These are phyloP conservation scores for Geopemphigus sp. DNA, from an alignment of 1,140 invertebrate species.

Conservation along the genomic window DNA sequence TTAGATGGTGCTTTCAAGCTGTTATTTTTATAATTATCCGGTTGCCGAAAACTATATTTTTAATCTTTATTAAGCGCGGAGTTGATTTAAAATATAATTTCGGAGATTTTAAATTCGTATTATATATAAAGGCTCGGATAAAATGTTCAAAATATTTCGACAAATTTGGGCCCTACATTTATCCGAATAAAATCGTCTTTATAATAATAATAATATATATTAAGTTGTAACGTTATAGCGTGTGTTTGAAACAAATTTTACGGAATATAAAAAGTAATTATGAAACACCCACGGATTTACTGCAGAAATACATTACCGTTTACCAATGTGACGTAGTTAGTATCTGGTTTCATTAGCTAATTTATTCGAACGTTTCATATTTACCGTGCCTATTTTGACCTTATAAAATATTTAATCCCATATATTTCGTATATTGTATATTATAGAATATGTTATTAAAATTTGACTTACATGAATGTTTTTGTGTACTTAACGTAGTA, in stretches of 20 bases:
- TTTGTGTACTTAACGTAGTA: background rate
- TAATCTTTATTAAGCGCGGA: too few relatives aligned
- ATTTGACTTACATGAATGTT: constrained; percentile 21
- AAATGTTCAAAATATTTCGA: background rate
- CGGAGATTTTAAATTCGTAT: too few relatives aligned
- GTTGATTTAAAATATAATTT: too few relatives aligned
- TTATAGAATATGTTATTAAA: too few relatives aligned
- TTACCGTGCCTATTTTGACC: background rate
- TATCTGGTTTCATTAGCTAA: background rate
- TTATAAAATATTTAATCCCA: too few relatives aligned
- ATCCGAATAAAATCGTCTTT: background rate
- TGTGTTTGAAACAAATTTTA: background rate
- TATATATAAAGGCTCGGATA: background rate
- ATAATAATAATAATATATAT: background rate
- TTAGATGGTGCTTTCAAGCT: too few relatives aligned
- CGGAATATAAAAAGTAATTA: background rate
- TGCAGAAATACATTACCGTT: too few relatives aligned
- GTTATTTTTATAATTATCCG: too few relatives aligned
- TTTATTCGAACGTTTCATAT: background rate
- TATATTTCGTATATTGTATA: too few relatives aligned
- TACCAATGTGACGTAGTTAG: too few relatives aligned
- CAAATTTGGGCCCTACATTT: background rate
- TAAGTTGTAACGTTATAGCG: background rate
- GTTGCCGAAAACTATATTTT: too few relatives aligned
- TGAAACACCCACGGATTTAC: too few relatives aligned